Evolutionary conservation across 2,113 vertebrate genomes (phyloP), one percentile per base, ranked within the genome.

Genomic region (Lasiurus borealis): DNA sequence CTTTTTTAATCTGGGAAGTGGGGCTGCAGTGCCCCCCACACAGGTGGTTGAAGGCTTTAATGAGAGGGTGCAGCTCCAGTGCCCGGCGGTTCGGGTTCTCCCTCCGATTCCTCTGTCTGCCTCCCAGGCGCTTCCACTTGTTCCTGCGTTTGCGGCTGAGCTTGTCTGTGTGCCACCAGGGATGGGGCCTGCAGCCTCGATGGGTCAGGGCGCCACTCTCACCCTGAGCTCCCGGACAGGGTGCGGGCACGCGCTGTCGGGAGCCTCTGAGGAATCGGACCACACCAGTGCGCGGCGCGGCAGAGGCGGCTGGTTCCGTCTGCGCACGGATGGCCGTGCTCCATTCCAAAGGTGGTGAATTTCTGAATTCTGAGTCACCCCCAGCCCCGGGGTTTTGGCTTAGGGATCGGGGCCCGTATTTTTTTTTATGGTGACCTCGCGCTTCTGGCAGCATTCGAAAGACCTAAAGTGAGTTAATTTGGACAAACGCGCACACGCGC

Each of bases 41-140:
- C 7, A 4, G 52, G 11, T 2, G 3, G 3, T n/a, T 0, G 5
- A 16, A 80, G 19, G 25, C 10, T 6, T 19, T 8, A 34, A 18
- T 3, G 44, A 76, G 46, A 6, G 15, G 73, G 10, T 3, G 1
- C 1, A 0, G 21, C 3, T 54, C 4, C 8, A 27, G 12, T 2
- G 57, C 2, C 50, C 27, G 0, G 48, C 14, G 2, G 12, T 40
- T 11, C 8, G 78, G 10, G 5, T 16, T 21, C 59, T 87, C 48
- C 44, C 14, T 34, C 25, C 15, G 44, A 40, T 23, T 48, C 66
- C 25, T 50, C n/a, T 21, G 21, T 25, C 10, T 3, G 23, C 54
- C 4, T 64, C 27, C 14, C 16, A 77, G n/a, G 54, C 21, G 21
- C 54, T 57, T 57, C 54, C 54, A 3, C 54, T 4, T 10, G 57